Evolutionary conservation across 2,888 invertebrate genomes (phyloP).

Genomic region (Chironomus tentans): DNA sequence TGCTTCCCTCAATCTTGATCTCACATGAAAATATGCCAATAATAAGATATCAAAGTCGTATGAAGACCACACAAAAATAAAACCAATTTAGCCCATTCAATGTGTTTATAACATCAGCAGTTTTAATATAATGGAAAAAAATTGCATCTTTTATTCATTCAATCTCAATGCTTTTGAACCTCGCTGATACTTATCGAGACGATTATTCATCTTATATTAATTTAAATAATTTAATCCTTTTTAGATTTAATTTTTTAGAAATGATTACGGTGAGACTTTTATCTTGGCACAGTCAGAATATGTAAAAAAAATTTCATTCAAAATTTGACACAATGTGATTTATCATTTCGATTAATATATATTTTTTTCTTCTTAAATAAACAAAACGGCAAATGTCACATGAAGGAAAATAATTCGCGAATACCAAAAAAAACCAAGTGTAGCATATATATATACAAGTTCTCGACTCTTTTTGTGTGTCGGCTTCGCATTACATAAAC

Average conservation of each 20-base stretch:
- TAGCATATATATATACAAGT: background rate
- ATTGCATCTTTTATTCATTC: too few relatives aligned
- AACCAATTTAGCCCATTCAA: background rate
- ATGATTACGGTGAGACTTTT: too few relatives aligned
- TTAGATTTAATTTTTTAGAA: background rate
- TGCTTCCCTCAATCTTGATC: background rate
- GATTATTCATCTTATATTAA: too few relatives aligned
- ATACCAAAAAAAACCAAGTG: background rate
- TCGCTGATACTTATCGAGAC: too few relatives aligned
- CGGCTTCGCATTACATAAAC: background rate
- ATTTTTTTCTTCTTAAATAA: background rate
- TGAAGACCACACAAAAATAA: background rate
- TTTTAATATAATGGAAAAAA: background rate
- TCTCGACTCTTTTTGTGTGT: background rate
- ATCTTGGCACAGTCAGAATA: too few relatives aligned
- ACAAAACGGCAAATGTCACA: background rate
- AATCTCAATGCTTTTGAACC: too few relatives aligned
- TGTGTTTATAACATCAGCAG: background rate
- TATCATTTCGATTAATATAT: background rate
- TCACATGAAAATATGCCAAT: background rate
- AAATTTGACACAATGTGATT: background rate
- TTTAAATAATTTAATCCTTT: background rate
- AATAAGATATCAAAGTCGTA: background rate
- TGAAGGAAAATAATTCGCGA: background rate
- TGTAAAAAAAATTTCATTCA: background rate